These are phyloP conservation scores for Gopherus flavomarginatus DNA, from an alignment of 2,113 vertebrate species.

Conservation along the genomic window DNA sequence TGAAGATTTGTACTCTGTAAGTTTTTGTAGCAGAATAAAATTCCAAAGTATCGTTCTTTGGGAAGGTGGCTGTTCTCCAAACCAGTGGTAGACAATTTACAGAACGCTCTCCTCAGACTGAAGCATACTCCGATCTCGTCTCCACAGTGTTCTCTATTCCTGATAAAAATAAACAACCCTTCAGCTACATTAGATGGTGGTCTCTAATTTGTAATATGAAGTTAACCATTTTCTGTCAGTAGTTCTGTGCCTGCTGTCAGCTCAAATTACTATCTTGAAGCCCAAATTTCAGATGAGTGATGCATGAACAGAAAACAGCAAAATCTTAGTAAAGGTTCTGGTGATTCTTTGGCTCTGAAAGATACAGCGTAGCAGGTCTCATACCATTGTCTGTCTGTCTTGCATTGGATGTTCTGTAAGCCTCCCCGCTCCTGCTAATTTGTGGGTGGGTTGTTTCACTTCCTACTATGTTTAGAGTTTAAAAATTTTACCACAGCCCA, in stretches of 20 bases:
- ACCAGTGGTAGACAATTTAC: neutral
- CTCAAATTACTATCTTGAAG: neutral
- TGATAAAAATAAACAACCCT: neutral
- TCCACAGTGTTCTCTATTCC: neutral
- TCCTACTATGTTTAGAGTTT: rapidly evolving
- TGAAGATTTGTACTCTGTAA: neutral
- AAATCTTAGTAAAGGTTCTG: neutral
- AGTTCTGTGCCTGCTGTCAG: rapidly evolving
- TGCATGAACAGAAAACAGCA: neutral
- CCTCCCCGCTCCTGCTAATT: neutral
- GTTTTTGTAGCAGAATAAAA: too few relatives aligned
- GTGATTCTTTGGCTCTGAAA: neutral
- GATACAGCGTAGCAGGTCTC: neutral
- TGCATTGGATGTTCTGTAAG: neutral
- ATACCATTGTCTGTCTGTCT: neutral
- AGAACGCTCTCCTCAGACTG: neutral
- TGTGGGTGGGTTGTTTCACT: rapidly evolving
- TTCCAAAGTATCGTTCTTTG: neutral
- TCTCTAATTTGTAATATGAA: neutral
- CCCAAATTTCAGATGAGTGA: neutral
- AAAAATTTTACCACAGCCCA: neutral
- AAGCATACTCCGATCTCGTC: neutral
- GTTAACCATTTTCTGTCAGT: neutral
- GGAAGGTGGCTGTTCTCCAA: neutral
- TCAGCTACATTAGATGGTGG: neutral